Evolutionary conservation across 2,797 vertebrate species (phyloP), one percentile per base, ranked within the genome.

Genomic region (Coreius guichenoti): DNA sequence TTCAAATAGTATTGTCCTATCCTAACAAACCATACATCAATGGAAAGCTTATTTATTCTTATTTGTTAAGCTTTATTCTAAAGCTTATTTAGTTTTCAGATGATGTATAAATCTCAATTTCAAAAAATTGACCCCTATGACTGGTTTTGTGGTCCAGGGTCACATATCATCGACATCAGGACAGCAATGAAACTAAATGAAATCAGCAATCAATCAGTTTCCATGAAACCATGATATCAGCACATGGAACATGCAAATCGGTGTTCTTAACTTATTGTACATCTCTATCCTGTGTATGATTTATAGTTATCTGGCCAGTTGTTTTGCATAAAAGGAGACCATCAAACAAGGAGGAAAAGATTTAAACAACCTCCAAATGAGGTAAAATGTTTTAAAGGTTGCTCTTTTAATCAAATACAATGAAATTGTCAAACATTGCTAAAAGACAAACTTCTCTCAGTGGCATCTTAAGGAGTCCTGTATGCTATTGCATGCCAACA

Each of bases 401-500:
- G 17, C 6, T 19, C 1, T 39, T 72, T 69, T 69, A 5, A 29
- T n/a, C 4, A 19, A 33, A 26, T 31, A 43, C n/a, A 77, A 43
- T 29, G 6, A 68, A 26, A 73, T 1, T 7, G 69, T 43, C 39
- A 80, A 67, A 80, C 29, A 61, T 45, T 49, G 29, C 3, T 49
- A 61, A 63, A n/a, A 43, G 6, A 47, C 0, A 82, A 72, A 61
- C 21, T 75, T 39, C 63, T 14, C n/a, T 65, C 43, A 14, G 43
- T 19, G 31, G 11, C 33, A 83, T 67, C 21, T 29, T 79, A 58
- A 29, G 43, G 16, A n/a, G 76, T 33, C 26, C 68, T 29, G 67
- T 26, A 9, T 47, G 80, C 92, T 92, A 90, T 92, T 23, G 89
- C 91, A 93, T 90, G 93, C 93, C 94, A 95, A 95, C 95, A 95